Evolutionary conservation across 2,888 invertebrate species (phyloP).

Genomic region (Caenorhabditis zanzibari): DNA sequence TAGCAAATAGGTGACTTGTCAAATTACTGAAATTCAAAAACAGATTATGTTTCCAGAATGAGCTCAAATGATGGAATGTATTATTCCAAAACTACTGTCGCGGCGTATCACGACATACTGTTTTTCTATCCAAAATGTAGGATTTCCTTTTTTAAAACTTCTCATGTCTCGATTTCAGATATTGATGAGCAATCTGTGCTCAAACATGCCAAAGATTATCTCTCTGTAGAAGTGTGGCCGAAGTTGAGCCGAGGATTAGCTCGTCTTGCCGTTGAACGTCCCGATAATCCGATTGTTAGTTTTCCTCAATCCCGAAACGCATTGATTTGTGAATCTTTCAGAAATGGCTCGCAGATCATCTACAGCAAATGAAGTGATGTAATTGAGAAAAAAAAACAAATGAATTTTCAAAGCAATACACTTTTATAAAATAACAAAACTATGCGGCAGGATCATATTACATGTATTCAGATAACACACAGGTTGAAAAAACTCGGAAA

Average conservation of each 20-base stretch:
- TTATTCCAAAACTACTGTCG: conserved; percentile 54
- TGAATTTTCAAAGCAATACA: conserved; percentile 24
- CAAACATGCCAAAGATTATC: conserved; percentile 67
- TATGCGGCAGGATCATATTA: conserved; percentile 49
- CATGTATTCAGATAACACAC: conserved; percentile 55
- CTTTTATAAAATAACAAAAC: conserved; percentile 26
- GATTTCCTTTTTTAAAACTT: background rate
- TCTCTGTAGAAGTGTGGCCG: conserved; percentile 64
- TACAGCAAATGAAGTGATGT: conserved; percentile 37
- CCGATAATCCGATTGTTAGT: conserved; percentile 70
- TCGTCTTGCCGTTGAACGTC: conserved; percentile 64
- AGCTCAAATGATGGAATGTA: conserved; percentile 58
- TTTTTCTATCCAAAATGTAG: conserved; percentile 69
- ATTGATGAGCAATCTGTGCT: conserved; percentile 54
- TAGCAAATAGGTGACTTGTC: conserved; percentile 41
- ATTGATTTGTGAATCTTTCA: conserved; percentile 37
- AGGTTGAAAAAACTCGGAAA: conserved; percentile 18
- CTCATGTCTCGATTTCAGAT: conserved; percentile 25
- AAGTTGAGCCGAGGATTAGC: conserved; percentile 64
- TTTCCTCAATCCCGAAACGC: background rate
- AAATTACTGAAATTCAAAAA: background rate
- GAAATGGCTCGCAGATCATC: conserved; percentile 70
- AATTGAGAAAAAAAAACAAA: background rate
- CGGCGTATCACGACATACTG: conserved; percentile 67
- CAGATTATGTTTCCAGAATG: conserved; percentile 34